Evolutionary conservation across 2,797 vertebrate genomes (phyloP).

Genomic region (Heteromormyrus szaboi): DNA sequence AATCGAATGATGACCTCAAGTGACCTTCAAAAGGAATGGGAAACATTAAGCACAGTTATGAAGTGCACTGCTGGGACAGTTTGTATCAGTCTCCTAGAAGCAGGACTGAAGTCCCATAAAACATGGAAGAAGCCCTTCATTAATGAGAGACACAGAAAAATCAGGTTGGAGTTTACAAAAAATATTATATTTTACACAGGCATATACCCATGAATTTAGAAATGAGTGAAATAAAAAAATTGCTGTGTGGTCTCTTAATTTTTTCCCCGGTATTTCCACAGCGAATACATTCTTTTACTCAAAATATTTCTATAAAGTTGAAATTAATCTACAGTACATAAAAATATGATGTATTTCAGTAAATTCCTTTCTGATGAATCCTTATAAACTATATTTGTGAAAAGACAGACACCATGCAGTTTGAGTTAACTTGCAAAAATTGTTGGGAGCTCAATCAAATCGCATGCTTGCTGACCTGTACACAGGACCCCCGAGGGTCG

Average conservation of each 20-base stretch:
- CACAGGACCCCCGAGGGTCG: conserved; percentile 62
- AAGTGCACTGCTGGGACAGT: neutral
- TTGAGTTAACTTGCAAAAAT: neutral
- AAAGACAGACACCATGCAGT: neutral
- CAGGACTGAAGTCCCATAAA: neutral
- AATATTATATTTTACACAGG: neutral
- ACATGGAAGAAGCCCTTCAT: neutral
- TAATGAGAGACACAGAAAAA: neutral
- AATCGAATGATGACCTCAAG: neutral
- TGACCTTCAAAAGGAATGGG: neutral
- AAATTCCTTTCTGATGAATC: neutral
- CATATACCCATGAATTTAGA: neutral
- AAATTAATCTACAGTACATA: neutral
- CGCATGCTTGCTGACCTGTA: neutral
- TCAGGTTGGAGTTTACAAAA: neutral
- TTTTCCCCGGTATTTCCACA: neutral
- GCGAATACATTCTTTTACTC: neutral
- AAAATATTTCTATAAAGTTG: neutral
- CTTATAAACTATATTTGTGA: neutral
- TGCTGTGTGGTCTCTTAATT: neutral
- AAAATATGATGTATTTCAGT: neutral
- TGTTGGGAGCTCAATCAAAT: neutral
- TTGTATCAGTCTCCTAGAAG: neutral
- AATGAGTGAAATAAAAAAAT: neutral
- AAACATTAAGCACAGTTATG: neutral